phyloP scores from a whole-genome alignment of 2,888 invertebrate genomes.

The Exephanes ischioxanthus region DNA sequence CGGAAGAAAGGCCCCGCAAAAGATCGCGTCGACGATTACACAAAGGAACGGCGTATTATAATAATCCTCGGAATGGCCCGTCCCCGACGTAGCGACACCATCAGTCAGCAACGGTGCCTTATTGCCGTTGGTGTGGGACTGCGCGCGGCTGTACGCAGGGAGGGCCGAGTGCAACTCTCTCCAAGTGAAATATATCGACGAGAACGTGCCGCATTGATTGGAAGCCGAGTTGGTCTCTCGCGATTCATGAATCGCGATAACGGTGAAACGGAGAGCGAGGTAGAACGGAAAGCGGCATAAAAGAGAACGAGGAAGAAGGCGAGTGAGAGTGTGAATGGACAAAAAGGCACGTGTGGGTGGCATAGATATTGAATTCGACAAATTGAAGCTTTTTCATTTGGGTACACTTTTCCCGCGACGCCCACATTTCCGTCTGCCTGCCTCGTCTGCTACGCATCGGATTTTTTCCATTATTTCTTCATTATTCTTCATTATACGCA shows the following conservation, averaged over 20 bases:
- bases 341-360: slow-evolving; percentile 52
- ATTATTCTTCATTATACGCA: slow-evolving; percentile 39
- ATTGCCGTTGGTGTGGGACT: slow-evolving; percentile 28
- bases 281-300: slow-evolving; percentile 12
- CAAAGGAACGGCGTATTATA: slow-evolving; percentile 74
- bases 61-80: slow-evolving; percentile 64
- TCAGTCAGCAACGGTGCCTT: slow-evolving; percentile 10
- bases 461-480: slow-evolving; percentile 9
- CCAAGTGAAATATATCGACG: slow-evolving; percentile 50
- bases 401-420: slow-evolving; percentile 48
- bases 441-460: background rate
- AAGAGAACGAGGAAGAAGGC: slow-evolving; percentile 25
- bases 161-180: slow-evolving; percentile 22
- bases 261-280: slow-evolving; percentile 22
- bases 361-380: slow-evolving; percentile 64
- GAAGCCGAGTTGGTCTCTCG: slow-evolving; percentile 43
- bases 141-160: background rate
- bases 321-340: slow-evolving; percentile 25
- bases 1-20: slow-evolving; percentile 42
- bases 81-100: slow-evolving; percentile 31
- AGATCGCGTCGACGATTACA: slow-evolving; percentile 70
- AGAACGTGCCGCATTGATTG: slow-evolving; percentile 47
- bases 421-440: background rate
- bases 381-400: slow-evolving; percentile 62
- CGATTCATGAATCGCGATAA: slow-evolving; percentile 49